A percentile compares a stretch with the other conserved stretches of the same genome.
Evolutionary conservation across 2,888 invertebrate species (phyloP).

Genomic region (Volucella inflata): DNA sequence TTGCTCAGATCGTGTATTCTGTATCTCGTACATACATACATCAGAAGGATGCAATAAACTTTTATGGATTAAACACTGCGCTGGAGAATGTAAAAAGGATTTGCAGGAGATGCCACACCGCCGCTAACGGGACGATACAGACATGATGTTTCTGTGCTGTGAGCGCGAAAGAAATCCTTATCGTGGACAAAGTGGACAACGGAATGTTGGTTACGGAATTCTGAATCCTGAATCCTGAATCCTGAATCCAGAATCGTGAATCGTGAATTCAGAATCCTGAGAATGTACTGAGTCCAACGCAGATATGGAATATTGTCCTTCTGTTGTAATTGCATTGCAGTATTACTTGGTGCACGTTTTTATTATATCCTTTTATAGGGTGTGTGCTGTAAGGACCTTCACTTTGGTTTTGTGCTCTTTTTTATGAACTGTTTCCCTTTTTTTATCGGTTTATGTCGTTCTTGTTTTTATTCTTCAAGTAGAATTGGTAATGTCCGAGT

Average conservation of each 20-base stretch:
- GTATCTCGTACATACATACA: not conserved
- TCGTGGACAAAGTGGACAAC: constrained; percentile 66
- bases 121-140: constrained; percentile 29
- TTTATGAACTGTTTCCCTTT: constrained; percentile 39
- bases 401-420: constrained; percentile 14
- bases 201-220: constrained; percentile 23
- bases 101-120: not conserved
- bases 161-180: constrained; percentile 35
- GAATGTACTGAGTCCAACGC: not conserved
- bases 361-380: constrained; percentile 12
- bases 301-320: constrained; percentile 9
- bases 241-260: constrained; percentile 5
- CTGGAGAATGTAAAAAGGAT: constrained; percentile 47
- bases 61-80: constrained; percentile 65
- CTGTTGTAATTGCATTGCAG: constrained; percentile 52
- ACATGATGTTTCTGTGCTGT: constrained; percentile 28
- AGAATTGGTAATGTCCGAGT: constrained; percentile 39
- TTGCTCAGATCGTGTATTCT: constrained; percentile 15
- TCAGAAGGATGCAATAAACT: constrained; percentile 60
- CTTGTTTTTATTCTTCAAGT: constrained; percentile 5
- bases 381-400: constrained; percentile 26
- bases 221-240: not conserved
- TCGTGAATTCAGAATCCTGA: not conserved
- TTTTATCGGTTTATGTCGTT: constrained; percentile 61
- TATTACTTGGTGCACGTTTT: constrained; percentile 20